Percentiles rank a stretch among this genome's conserved stretches.
These are phyloP conservation scores for Shinisaurus crocodilurus DNA, from an alignment of 2,113 vertebrate genomes.

Conservation along the genomic window DNA sequence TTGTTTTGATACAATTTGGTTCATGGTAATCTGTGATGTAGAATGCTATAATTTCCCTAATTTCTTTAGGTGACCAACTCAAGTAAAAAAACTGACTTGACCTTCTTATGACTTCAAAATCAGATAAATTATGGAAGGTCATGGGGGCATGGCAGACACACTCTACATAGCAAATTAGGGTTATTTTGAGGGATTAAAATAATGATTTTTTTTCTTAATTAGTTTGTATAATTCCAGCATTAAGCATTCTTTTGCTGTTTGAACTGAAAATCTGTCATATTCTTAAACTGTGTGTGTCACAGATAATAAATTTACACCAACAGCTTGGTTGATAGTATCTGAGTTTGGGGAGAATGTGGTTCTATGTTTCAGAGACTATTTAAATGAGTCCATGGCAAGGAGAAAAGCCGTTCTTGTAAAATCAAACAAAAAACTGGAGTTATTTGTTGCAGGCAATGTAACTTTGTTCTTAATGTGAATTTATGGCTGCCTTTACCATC, in stretches of 20 bases:
- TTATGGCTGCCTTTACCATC: slow-evolving; percentile 55
- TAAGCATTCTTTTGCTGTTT: slow-evolving; percentile 7
- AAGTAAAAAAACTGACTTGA: not conserved
- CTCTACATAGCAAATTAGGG: not conserved
- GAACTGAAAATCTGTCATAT: slow-evolving; percentile 1
- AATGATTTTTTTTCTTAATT: not conserved
- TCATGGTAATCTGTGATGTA: not conserved
- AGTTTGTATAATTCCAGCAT: not conserved
- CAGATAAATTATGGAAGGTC: not conserved
- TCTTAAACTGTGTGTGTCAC: slow-evolving; percentile 15
- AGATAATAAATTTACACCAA: slow-evolving; percentile 30
- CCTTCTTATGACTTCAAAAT: not conserved
- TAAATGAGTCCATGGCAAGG: not conserved
- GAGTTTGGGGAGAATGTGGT: slow-evolving; percentile 28
- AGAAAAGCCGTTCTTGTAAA: slow-evolving; percentile 12
- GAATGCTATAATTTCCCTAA: not conserved
- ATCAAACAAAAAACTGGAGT: slow-evolving; percentile 40
- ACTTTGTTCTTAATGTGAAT: slow-evolving; percentile 65
- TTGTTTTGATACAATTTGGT: slow-evolving; percentile 8
- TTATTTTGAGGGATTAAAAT: not conserved
- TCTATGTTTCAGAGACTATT: not conserved
- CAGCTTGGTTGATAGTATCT: slow-evolving; percentile 13
- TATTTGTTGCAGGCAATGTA: slow-evolving; percentile 62
- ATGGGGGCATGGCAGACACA: not conserved
- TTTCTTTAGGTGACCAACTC: not conserved